Base-by-base conservation (phyloP, 2,888 invertebrate species). In the Ectobius pallidus region DNA sequence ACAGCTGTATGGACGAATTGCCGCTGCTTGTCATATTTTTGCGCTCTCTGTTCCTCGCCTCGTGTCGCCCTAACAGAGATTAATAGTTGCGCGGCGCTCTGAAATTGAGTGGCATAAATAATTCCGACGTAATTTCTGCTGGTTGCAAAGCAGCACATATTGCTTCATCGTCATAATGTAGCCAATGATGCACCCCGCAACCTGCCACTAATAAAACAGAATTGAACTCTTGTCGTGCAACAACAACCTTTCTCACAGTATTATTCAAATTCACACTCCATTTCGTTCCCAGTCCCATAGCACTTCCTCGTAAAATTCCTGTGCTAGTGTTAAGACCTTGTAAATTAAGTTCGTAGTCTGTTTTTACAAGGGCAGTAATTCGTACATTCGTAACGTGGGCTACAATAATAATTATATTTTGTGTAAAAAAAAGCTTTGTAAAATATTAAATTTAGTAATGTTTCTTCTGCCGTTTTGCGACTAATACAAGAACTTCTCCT, bases 61-160 rank as follows among this genome's bases (percentile, higher is more conserved):
- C 65, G 61, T 25, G 39, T 63, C 63, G 42, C 18, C 44, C 42
- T 65, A 65, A 65, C 65, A n/a, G 65, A 65, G 65, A 65, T 65
- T 65, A 65, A 65, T 65, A 65, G 65, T 20, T 30, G 18, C 27
- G 27, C 44, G 46, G 20, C 44, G 44, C 65, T 65, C 22, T 65
- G 65, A 65, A 65, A 65, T 65, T 65, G 65, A 65, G 65, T 65
- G 65, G 27, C 65, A 65, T 65, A 65, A 65, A 65, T 65, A 65
- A 65, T 65, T 65, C 65, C 30, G 30, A 65, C 44, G 27, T 65
- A 65, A 65, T 65, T 65, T 65, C 65, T 65, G n/a, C n/a, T n/a
- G 65, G 32, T 32, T 32, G 61, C 61, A 18, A 61, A 61, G 61
- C 61, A 61, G n/a, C 25, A 44, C 65, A 65, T 65, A 65, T 65